phyloP scores from a whole-genome alignment of 2,888 invertebrate genomes.

The Amphipoea oculea region DNA sequence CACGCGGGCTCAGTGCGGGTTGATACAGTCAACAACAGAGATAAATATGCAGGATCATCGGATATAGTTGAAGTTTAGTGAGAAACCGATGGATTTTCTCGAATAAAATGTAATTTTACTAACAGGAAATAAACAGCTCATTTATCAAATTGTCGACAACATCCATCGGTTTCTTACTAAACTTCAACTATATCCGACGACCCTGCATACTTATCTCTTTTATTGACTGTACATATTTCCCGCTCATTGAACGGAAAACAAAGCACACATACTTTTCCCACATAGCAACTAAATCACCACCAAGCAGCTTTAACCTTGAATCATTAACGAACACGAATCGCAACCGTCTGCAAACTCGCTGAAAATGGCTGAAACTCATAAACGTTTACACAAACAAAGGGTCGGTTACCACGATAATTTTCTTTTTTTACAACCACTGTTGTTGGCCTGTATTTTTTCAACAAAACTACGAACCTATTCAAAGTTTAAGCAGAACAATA shows the following conservation, averaged over 20 bases:
- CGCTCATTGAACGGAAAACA: constrained; percentile 17
- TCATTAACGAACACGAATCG: constrained; percentile 58
- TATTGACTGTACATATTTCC: background rate
- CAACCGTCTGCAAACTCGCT: constrained; percentile 43
- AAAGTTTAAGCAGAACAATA: constrained; percentile 64
- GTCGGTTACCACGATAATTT: constrained; percentile 61
- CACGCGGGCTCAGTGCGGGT: background rate
- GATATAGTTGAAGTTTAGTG: too few relatives aligned
- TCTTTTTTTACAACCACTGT: constrained; percentile 63
- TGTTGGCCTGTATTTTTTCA: constrained; percentile 60
- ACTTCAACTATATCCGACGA: too few relatives aligned
- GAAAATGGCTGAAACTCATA: constrained; percentile 58
- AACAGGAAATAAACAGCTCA: too few relatives aligned
- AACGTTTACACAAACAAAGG: constrained; percentile 63
- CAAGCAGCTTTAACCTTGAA: constrained; percentile 47
- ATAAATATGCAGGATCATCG: too few relatives aligned
- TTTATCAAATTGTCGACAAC: too few relatives aligned
- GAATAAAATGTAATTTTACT: too few relatives aligned
- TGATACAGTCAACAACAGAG: background rate
- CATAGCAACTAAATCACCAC: constrained; percentile 23
- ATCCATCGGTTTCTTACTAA: too few relatives aligned
- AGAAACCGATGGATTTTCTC: too few relatives aligned
- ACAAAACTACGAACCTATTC: constrained; percentile 63
- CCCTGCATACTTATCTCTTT: too few relatives aligned
- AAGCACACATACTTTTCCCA: constrained; percentile 1